Evolutionary conservation across 2,113 vertebrate genomes (phyloP).

Genomic region (Callipepla californica): DNA sequence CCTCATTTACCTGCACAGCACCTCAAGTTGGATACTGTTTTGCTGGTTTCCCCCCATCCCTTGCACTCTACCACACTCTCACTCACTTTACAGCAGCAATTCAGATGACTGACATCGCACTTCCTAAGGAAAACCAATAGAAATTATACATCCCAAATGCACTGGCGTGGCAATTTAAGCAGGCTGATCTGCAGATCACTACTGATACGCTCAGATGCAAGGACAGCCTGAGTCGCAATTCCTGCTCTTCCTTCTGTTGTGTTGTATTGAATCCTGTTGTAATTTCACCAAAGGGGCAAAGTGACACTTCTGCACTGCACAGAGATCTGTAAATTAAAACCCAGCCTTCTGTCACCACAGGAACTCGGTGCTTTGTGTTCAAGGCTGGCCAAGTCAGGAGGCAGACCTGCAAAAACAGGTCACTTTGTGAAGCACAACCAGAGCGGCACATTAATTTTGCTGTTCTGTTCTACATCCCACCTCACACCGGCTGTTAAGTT

Average conservation of each 20-base stretch:
- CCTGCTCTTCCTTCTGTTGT: slow-evolving; percentile 15
- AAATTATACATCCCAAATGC: background rate
- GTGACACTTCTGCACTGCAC: background rate
- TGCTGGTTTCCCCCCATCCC: background rate
- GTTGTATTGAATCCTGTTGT: background rate
- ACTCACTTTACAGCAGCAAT: fast-evolving
- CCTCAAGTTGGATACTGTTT: background rate
- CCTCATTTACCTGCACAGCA: background rate
- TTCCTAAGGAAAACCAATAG: background rate
- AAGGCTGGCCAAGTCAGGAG: background rate
- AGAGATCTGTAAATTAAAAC: background rate
- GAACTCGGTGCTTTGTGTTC: background rate
- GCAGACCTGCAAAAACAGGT: background rate
- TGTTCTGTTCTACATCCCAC: background rate
- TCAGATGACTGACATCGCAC: background rate
- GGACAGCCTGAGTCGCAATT: background rate
- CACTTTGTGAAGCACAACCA: background rate
- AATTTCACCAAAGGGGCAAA: background rate
- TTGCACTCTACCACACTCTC: background rate
- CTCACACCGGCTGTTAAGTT: background rate
- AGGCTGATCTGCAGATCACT: background rate
- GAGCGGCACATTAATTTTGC: fast-evolving
- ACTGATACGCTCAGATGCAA: background rate
- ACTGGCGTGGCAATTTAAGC: background rate
- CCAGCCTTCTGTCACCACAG: background rate